These are phyloP conservation scores for Tragelaphus strepsiceros DNA, from an alignment of 2,113 vertebrate genomes.

Conservation along the genomic window DNA sequence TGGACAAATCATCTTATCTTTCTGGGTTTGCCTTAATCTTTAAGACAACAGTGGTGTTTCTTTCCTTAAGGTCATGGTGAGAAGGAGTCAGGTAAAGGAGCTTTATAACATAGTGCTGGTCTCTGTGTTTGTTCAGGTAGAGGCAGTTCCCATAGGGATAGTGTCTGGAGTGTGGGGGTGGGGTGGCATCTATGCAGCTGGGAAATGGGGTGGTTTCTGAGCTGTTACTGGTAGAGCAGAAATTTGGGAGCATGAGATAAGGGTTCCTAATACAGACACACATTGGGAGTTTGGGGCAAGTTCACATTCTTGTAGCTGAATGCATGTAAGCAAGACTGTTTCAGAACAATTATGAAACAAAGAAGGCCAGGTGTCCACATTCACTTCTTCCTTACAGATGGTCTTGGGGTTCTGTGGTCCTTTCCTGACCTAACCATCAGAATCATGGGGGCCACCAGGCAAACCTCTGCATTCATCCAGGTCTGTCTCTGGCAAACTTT, in stretches of 20 bases:
- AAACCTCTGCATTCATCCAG: not conserved
- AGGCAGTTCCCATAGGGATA: not conserved
- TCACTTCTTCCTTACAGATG: not conserved
- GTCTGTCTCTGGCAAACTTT: not conserved
- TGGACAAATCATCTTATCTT: not conserved
- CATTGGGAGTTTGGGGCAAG: not conserved
- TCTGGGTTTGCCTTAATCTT: not conserved
- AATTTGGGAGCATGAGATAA: not conserved
- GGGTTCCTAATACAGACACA: not conserved
- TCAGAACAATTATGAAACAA: not conserved
- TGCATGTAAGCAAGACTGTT: fast-evolving
- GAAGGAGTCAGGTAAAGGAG: not conserved
- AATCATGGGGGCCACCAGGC: not conserved
- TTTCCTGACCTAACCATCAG: not conserved
- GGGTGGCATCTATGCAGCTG: not conserved
- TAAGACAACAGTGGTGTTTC: not conserved
- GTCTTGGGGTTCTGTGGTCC: too few species aligned
- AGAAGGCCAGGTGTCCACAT: not conserved
- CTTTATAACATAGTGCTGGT: not conserved
- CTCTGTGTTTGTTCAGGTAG: not conserved
- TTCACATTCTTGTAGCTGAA: not conserved
- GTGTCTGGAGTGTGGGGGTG: not conserved
- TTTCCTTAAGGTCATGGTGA: not conserved
- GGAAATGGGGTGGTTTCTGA: not conserved
- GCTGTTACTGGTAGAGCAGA: not conserved